These are phyloP conservation scores for Rutpela maculata DNA, from an alignment of 2,888 invertebrate genomes.

Conservation along the genomic window DNA sequence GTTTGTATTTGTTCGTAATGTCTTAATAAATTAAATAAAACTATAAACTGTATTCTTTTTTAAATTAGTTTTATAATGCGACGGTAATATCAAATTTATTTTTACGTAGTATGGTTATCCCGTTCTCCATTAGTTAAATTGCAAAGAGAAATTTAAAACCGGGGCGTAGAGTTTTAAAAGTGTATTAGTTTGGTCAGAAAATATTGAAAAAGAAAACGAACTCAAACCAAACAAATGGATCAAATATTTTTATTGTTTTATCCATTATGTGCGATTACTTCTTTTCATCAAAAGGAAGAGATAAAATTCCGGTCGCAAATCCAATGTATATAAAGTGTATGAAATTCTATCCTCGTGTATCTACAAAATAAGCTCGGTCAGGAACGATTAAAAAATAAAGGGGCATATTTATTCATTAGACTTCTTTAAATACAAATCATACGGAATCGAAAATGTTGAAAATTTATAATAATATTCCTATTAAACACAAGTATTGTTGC, in stretches of 20 bases:
- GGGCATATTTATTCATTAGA: no score
- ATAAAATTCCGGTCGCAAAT: background rate
- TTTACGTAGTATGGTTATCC: slow-evolving; percentile 22
- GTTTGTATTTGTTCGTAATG: slow-evolving; percentile 63
- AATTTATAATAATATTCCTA: background rate
- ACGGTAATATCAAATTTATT: slow-evolving; percentile 1
- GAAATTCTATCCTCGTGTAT: background rate
- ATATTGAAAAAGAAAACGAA: slow-evolving; percentile 36
- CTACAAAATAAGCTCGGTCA: background rate
- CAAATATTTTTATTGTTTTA: slow-evolving; percentile 42
- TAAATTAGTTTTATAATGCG: background rate
- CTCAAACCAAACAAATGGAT: slow-evolving; percentile 40
- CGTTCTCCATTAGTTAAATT: slow-evolving; percentile 47
- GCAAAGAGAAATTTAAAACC: slow-evolving; percentile 47
- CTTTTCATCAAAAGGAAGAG: slow-evolving; percentile 14
- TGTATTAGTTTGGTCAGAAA: slow-evolving; percentile 36
- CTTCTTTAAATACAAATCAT: background rate
- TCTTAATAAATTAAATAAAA: slow-evolving; percentile 37
- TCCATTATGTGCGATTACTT: slow-evolving; percentile 36
- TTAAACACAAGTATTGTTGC: background rate
- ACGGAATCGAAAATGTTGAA: background rate
- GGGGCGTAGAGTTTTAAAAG: slow-evolving; percentile 31
- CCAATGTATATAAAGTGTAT: background rate
- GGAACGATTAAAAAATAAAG: background rate
- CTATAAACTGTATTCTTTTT: slow-evolving; percentile 31